Evolutionary conservation across 2,888 invertebrate genomes (phyloP).

Genomic region (Caenorhabditis doughertyi): DNA sequence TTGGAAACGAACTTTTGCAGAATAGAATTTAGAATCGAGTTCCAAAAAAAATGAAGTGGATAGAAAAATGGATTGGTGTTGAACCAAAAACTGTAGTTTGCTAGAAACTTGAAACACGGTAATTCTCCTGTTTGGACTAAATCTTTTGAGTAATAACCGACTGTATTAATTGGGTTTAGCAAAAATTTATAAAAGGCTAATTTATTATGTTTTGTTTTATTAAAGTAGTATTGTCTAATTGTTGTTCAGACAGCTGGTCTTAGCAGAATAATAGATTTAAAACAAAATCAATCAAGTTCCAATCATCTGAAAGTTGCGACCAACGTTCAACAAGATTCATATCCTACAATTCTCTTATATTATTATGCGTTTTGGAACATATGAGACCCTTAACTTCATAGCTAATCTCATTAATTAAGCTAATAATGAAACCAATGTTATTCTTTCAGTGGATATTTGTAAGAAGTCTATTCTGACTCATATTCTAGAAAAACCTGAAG

Average conservation of each 20-base stretch:
- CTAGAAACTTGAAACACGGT: background rate
- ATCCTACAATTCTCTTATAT: background rate
- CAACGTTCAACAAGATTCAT: background rate
- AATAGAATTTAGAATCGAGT: constrained; percentile 3
- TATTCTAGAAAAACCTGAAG: no score
- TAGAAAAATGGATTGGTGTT: background rate
- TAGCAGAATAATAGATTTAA: no score
- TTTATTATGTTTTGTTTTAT: no score
- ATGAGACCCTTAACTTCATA: constrained; percentile 5
- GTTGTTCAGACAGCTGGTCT: no score
- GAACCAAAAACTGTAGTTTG: background rate
- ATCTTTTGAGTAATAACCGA: no score
- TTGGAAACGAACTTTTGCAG: constrained; percentile 32
- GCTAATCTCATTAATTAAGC: constrained; percentile 15
- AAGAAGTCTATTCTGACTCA: no score
- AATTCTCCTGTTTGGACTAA: no score
- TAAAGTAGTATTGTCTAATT: no score
- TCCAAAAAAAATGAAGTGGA: constrained; percentile 15
- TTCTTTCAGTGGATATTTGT: background rate
- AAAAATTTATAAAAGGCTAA: no score
- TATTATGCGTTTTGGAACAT: background rate
- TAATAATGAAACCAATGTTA: background rate
- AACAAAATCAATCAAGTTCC: no score
- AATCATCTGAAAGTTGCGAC: background rate
- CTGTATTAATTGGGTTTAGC: no score